phyloP scores from a whole-genome alignment of 2,797 vertebrate genomes.

The Martes flavigula region DNA sequence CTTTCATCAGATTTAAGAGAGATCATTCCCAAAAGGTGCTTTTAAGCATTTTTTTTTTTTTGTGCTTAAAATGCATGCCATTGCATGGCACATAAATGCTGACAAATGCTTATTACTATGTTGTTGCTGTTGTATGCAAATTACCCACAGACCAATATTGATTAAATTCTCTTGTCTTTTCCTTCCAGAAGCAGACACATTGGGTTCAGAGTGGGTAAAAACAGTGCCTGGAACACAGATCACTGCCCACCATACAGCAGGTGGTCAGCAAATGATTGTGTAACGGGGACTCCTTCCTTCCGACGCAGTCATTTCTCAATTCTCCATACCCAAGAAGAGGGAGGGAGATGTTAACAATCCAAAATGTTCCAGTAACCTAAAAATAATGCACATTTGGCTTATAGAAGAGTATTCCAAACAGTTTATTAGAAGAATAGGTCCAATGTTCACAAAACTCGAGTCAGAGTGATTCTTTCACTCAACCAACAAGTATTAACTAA shows the following conservation, averaged over 20 bases:
- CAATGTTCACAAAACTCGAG: background rate
- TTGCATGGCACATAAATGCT: background rate
- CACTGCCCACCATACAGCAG: background rate
- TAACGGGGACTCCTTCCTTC: background rate
- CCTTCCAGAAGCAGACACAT: background rate
- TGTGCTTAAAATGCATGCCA: too few relatives aligned
- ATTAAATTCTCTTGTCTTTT: background rate
- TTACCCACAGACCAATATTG: background rate
- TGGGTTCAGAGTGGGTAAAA: background rate
- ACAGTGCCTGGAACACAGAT: background rate
- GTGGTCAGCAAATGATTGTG: background rate
- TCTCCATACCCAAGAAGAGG: background rate
- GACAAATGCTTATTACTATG: background rate
- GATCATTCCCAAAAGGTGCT: background rate
- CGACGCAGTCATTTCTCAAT: background rate
- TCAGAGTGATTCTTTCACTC: background rate
- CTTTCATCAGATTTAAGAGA: background rate
- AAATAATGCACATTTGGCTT: background rate
- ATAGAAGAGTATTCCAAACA: background rate
- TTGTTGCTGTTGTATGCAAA: background rate
- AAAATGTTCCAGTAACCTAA: background rate
- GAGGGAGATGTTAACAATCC: background rate
- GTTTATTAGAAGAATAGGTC: background rate
- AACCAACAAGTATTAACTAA: background rate
- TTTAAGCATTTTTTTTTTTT: background rate